Percentiles rank a stretch among this genome's conserved stretches.
Conservation (phyloP, 1,140 invertebrate genomes). For the Drosophila subobscura region DNA sequence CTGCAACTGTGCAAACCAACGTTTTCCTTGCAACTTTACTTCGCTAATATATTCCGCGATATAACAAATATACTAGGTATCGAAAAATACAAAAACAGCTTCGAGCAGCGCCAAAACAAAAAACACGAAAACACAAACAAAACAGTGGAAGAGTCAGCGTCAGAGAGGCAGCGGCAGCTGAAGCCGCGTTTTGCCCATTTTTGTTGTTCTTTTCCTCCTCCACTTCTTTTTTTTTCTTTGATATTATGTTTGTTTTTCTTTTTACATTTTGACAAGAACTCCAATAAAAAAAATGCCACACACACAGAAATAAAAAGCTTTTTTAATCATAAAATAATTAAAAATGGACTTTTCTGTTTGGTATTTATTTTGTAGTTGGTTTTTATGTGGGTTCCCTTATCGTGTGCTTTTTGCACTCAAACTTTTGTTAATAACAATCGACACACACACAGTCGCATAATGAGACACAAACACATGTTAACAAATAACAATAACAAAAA, state of each 20-base stretch:
- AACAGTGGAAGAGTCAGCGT: background rate
- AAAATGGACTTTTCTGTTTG: conserved; percentile 20
- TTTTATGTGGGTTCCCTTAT: conserved; percentile 15
- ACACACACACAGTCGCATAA: conserved; percentile 5
- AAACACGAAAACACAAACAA: conserved; percentile 1
- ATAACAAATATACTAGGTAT: no score
- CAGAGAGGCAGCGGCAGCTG: background rate
- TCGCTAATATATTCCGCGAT: no score
- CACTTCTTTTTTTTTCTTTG: conserved; percentile 20
- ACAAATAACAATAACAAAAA: conserved; percentile 36
- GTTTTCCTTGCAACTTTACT: no score
- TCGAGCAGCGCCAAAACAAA: background rate
- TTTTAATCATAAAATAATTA: conserved; percentile 41
- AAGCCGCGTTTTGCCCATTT: conserved; percentile 11
- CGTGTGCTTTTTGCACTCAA: conserved; percentile 15
- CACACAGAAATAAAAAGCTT: conserved; percentile 30
- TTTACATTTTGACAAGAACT: conserved; percentile 43
- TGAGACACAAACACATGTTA: conserved; percentile 13
- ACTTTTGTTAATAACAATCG: conserved; percentile 19
- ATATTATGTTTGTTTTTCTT: conserved; percentile 40
- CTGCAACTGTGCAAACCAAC: no score
- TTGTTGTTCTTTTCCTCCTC: conserved; percentile 10
- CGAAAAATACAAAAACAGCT: no score
- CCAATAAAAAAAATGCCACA: conserved; percentile 40
- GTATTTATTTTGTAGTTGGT: conserved; percentile 3